Percentiles rank a stretch among this genome's conserved stretches.
phyloP scores from a whole-genome alignment of 2,797 vertebrate genomes.

The Allobates femoralis region DNA sequence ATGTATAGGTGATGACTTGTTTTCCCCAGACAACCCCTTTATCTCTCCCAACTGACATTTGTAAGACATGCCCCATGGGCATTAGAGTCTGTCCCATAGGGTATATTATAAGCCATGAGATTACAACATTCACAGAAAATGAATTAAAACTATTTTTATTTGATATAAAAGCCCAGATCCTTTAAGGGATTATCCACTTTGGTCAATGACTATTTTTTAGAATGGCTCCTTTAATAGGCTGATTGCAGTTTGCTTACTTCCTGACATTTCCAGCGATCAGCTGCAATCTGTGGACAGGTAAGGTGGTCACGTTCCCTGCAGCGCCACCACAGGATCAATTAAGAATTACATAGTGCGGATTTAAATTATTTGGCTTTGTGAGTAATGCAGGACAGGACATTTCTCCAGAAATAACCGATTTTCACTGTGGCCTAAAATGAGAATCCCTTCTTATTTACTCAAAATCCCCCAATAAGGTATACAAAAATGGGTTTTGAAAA shows the following conservation, averaged over 20 bases:
- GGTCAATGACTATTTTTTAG: too few species aligned
- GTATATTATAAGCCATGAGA: not conserved
- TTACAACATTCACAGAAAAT: not conserved
- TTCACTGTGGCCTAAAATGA: too few species aligned
- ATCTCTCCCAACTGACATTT: not conserved
- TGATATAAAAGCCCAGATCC: not conserved
- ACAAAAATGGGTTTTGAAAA: not conserved
- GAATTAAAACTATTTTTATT: too few species aligned
- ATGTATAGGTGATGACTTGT: too few species aligned
- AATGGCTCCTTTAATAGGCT: not conserved
- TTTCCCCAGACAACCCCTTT: too few species aligned
- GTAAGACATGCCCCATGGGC: not conserved
- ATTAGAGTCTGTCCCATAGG: too few species aligned
- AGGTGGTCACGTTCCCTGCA: not conserved
- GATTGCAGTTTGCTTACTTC: not conserved
- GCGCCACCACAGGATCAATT: not conserved
- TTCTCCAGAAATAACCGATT: too few species aligned
- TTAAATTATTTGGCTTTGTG: too few species aligned
- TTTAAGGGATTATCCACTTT: not conserved
- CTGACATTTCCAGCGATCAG: not conserved
- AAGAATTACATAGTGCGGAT: not conserved
- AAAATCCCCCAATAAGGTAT: not conserved
- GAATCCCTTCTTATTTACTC: not conserved
- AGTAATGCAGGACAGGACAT: too few species aligned
- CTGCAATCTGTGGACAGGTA: not conserved